phyloP scores from a whole-genome alignment of 2,113 vertebrate genomes.

The Sapayoa aenigma region DNA sequence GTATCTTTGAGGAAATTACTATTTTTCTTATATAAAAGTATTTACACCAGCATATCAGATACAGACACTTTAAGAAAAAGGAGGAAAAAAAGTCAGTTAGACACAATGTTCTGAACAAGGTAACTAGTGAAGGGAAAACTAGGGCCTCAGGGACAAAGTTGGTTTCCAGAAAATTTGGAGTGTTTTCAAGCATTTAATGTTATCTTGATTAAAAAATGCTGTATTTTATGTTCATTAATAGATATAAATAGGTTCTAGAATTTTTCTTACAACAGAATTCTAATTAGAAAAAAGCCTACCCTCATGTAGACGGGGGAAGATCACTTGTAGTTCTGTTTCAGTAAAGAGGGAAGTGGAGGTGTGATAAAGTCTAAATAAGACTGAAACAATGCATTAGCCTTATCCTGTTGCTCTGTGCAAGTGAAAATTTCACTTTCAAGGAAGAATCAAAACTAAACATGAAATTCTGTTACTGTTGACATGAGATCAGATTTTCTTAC shows the following conservation, averaged over 20 bases:
- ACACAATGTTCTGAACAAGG: neutral
- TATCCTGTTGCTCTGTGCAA: neutral
- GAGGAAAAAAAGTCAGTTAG: neutral
- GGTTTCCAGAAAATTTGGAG: neutral
- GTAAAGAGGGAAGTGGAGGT: neutral
- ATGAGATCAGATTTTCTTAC: neutral
- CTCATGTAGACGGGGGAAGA: neutral
- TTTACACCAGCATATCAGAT: slow-evolving; percentile 18
- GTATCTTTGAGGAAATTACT: neutral
- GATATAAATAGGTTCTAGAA: neutral
- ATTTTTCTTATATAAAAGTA: neutral
- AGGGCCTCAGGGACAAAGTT: neutral
- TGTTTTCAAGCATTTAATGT: neutral
- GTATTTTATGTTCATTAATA: neutral
- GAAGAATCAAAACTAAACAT: neutral
- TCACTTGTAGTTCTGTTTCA: neutral
- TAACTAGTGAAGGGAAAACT: neutral
- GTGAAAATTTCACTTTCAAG: neutral
- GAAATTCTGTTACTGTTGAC: neutral
- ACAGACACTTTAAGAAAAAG: slow-evolving; percentile 5
- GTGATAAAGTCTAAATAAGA: neutral
- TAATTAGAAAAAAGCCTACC: neutral
- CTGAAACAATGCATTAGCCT: neutral
- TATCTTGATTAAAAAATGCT: neutral
- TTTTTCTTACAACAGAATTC: neutral